Evolutionary conservation across 1,140 invertebrate species (phyloP), one percentile per base, ranked within the genome.

Genomic region (Onthophagus taurus): DNA sequence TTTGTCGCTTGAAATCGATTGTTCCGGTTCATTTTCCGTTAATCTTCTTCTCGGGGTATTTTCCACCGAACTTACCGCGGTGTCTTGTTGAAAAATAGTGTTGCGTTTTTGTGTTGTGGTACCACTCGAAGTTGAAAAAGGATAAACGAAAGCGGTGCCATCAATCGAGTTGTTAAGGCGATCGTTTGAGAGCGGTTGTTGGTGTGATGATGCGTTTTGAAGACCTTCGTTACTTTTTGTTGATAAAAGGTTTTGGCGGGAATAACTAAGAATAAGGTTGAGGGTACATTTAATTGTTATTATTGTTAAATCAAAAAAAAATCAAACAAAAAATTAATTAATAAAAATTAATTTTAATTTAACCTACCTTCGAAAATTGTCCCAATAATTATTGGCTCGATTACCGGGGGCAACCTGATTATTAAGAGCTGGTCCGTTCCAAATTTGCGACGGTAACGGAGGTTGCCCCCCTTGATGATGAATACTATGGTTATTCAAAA

Each of bases 331-430:
- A 37, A 37, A 33, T 7, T 20, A 37, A 37, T 12, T n/a, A 11
- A 21, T 20, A 37, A 37, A 1, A 37, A 23, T 26, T 7, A 7
- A 26, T 26, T 26, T n/a, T 26, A 7, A 26, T 7, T 33, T 8
- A 33, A 14, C 53, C 75, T 79, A 86, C 84, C 84, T 87, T 71
- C 83, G 67, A 61, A 91, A 90, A 70, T 90, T 90, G 57, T 91
- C 88, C 86, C 85, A 89, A 65, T 89, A 90, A 67, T 90, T 90
- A 63, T 90, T 91, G 31, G 86, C 85, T 47, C 86, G 69, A 63
- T 85, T 88, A 16, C 85, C 85, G 9, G 86, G 85, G 29, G 85
- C 80, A 45, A 89, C 85, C 72, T 89, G 85, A 66, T 89, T 89
- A 64, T 89, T 89, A 11, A 89, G 65, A 8, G 81, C 77, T 47